Evolutionary conservation across 2,797 vertebrate genomes (phyloP), one percentile per base, ranked within the genome.

Genomic region (Sparidentex hasta): DNA sequence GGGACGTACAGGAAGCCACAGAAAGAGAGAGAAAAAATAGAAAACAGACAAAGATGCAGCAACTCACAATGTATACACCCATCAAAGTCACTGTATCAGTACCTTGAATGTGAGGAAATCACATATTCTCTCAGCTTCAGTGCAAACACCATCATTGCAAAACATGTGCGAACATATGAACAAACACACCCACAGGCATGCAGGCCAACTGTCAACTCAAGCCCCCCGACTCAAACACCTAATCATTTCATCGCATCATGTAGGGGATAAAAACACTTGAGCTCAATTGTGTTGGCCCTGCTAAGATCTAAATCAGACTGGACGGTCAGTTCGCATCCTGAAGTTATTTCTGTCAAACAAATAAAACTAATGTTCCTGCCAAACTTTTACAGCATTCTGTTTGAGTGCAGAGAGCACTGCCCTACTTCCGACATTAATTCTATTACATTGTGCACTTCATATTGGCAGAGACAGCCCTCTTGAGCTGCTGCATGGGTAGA

Each of bases 231-330:
- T 87, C 63, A 56, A 82, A 75, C 44, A 76, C 27, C 27, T 70
- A 81, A 88, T 86, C 65, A 27, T 82, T 87, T 59, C 64, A 85
- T 82, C 54, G 83, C 65, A 83, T 69, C 58, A 68, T 76, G 68
- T 55, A 47, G 14, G 1, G 84, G 69, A 80, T 58, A 81, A 80
- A 88, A 92, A 92, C 87, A 91, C 87, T 92, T 81, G 4, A 65
- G 68, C 41, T 78, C 21, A 76, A 89, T 87, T 88, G 83, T 90
- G 77, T 59, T 55, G 58, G 58, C 57, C 13, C 14, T 56, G 57
- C 55, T 65, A 11, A 86, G 81, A 87, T 85, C 70, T 33, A 72
- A 79, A 81, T 84, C 68, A 61, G 51, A 71, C 69, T 58, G 43
- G 20, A 85, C 11, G 25, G 47, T 71, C 33, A 11, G 47, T 71